These are phyloP conservation scores for Drosophila saltans DNA, from an alignment of 1,140 invertebrate genomes.

Conservation along the genomic window DNA sequence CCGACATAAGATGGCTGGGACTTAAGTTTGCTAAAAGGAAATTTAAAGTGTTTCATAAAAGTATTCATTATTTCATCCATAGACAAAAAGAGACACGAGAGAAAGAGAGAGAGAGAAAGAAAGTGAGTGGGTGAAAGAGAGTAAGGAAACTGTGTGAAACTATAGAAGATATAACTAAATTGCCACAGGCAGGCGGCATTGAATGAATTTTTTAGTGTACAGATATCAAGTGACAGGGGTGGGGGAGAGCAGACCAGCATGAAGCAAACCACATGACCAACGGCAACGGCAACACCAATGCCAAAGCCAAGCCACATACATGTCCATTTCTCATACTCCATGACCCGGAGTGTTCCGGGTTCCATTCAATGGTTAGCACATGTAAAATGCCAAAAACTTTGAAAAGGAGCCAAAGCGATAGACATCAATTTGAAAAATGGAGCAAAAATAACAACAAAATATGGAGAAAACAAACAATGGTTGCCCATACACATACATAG, in stretches of 20 bases:
- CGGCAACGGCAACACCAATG: background rate
- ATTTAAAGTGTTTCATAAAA: constrained; percentile 7
- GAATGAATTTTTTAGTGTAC: constrained; percentile 10
- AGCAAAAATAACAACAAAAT: constrained; percentile 29
- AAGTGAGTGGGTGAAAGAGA: background rate
- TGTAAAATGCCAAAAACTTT: constrained; percentile 77
- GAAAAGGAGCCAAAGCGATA: constrained; percentile 70
- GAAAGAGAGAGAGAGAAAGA: too few species aligned
- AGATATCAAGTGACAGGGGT: background rate
- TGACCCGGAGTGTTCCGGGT: background rate
- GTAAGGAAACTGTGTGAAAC: background rate
- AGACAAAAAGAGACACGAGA: background rate
- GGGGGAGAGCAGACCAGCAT: background rate
- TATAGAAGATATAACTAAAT: background rate
- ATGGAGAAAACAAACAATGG: constrained; percentile 41
- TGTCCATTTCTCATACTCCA: constrained; percentile 4
- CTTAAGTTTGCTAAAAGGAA: constrained; percentile 2
- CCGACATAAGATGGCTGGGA: constrained; percentile 2
- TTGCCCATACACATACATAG: constrained; percentile 14
- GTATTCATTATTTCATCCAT: constrained; percentile 1
- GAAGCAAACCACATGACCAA: constrained; percentile 3
- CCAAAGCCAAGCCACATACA: constrained; percentile 15
- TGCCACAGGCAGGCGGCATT: constrained; percentile 4
- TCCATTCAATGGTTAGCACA: constrained; percentile 61
- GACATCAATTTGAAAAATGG: constrained; percentile 77